phyloP scores from a whole-genome alignment of 2,888 invertebrate species.

The Drosophila quinaria region DNA sequence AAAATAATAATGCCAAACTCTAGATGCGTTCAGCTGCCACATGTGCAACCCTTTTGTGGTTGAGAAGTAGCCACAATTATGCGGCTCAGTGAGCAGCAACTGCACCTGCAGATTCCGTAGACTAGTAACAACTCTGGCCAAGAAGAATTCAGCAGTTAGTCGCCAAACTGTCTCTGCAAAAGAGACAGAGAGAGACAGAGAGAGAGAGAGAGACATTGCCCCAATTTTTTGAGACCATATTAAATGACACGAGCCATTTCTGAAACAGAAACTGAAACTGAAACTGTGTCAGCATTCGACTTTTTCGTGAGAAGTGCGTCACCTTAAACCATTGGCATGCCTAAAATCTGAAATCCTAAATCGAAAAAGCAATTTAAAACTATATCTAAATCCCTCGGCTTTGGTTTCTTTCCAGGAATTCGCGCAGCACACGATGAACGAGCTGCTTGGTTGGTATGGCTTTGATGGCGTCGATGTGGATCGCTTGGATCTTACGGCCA shows the following conservation, averaged over 20 bases:
- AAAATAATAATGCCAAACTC: neutral
- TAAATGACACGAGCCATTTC: slow-evolving; percentile 27
- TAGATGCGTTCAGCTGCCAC: slow-evolving; percentile 1
- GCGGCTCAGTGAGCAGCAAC: slow-evolving; percentile 45
- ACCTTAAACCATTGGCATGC: slow-evolving; percentile 23
- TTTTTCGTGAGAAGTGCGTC: slow-evolving; percentile 31
- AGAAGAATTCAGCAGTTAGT: neutral
- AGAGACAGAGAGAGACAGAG: neutral
- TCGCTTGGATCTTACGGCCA: slow-evolving; percentile 86
- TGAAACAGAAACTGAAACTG: neutral
- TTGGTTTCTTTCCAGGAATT: slow-evolving; percentile 90
- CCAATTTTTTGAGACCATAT: slow-evolving; percentile 22
- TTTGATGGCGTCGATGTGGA: slow-evolving; percentile 91
- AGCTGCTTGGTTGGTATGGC: slow-evolving; percentile 96
- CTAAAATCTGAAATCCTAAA: neutral
- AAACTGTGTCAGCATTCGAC: slow-evolving; percentile 51
- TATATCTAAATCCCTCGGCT: slow-evolving; percentile 11
- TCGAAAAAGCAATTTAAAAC: neutral
- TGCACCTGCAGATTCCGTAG: slow-evolving; percentile 21
- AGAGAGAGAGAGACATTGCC: slow-evolving; percentile 10
- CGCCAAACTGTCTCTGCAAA: slow-evolving; percentile 16
- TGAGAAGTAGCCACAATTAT: slow-evolving; percentile 51
- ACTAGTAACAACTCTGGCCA: neutral
- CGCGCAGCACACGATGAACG: slow-evolving; percentile 97
- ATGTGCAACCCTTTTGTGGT: slow-evolving; percentile 34